A percentile compares a stretch with the other conserved stretches of the same genome.
Evolutionary conservation across 2,113 vertebrate species (phyloP).

Genomic region (Martes martes): DNA sequence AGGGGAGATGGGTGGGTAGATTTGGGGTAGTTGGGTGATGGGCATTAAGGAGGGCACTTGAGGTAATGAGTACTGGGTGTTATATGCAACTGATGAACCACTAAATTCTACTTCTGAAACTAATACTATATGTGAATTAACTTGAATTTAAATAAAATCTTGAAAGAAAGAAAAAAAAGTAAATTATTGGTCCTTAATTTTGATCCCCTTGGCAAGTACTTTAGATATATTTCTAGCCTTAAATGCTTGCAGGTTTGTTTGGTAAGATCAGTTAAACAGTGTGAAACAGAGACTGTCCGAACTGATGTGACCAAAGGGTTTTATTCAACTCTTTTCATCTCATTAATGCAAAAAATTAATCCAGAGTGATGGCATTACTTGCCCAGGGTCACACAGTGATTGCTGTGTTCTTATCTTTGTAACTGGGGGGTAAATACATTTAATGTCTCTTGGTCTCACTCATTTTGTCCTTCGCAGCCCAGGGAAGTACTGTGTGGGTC

Average conservation of each 20-base stretch:
- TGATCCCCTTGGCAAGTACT: constrained; percentile 12
- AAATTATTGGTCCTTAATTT: constrained; percentile 1
- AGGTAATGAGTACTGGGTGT: too few species aligned
- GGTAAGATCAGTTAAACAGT: constrained; percentile 29
- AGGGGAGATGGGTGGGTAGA: too few species aligned
- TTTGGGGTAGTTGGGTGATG: too few species aligned
- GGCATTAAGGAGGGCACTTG: too few species aligned
- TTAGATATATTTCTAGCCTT: constrained; percentile 41
- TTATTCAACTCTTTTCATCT: constrained; percentile 31
- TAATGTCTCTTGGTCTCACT: neutral
- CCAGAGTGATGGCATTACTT: neutral
- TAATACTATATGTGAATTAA: neutral
- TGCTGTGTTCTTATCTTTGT: constrained; percentile 10
- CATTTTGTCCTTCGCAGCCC: neutral
- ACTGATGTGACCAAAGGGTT: neutral
- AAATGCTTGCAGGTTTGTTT: constrained; percentile 39
- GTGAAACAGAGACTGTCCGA: constrained; percentile 9
- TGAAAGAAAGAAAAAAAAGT: neutral
- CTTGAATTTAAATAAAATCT: neutral
- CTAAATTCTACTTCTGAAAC: neutral
- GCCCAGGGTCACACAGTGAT: neutral
- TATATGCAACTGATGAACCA: too few species aligned
- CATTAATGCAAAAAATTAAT: constrained; percentile 8
- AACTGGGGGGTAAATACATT: neutral
- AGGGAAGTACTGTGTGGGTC: neutral